phyloP scores from a whole-genome alignment of 2,113 vertebrate genomes.

The Anoplopoma fimbria region DNA sequence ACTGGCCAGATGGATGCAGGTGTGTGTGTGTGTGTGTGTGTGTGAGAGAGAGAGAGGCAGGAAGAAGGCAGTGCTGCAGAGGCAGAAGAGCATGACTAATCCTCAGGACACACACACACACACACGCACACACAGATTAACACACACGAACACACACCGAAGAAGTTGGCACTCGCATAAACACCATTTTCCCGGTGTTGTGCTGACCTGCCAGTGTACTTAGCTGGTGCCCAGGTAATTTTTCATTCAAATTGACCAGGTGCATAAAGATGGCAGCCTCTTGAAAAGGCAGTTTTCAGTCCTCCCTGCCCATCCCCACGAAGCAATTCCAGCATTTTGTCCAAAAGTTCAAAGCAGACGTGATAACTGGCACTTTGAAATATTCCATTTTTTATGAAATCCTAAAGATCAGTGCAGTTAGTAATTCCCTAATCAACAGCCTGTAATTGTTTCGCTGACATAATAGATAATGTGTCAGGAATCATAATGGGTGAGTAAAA shows the following conservation, averaged over 20 bases:
- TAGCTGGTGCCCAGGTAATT: conserved; percentile 76
- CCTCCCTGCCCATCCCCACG: conserved; percentile 32
- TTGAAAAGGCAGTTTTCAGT: conserved; percentile 67
- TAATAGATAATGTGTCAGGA: not conserved
- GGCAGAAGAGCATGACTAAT: conserved; percentile 79
- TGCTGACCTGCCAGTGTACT: conserved; percentile 78
- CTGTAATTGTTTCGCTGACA: conserved; percentile 16
- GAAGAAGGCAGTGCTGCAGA: conserved; percentile 71
- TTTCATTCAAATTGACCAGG: conserved; percentile 82
- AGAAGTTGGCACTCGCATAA: conserved; percentile 70
- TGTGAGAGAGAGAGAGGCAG: conserved; percentile 33
- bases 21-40: conserved; percentile 62
- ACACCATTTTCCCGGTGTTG: conserved; percentile 66
- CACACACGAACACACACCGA: conserved; percentile 38
- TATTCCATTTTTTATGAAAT: conserved; percentile 12
- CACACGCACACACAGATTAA: conserved; percentile 34
- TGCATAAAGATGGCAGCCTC: conserved; percentile 76
- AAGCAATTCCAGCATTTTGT: conserved; percentile 60
- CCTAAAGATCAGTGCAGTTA: conserved; percentile 13
- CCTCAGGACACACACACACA: conserved; percentile 56
- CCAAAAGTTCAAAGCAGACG: conserved; percentile 47
- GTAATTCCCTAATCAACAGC: not conserved
- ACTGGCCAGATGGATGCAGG: conserved; percentile 79
- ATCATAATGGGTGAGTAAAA: conserved; percentile 7
- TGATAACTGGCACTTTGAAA: conserved; percentile 35